A percentile compares a stretch with the other conserved stretches of the same genome.
Evolutionary conservation across 2,113 vertebrate genomes (phyloP).

Genomic region (Xiphophorus maculatus): DNA sequence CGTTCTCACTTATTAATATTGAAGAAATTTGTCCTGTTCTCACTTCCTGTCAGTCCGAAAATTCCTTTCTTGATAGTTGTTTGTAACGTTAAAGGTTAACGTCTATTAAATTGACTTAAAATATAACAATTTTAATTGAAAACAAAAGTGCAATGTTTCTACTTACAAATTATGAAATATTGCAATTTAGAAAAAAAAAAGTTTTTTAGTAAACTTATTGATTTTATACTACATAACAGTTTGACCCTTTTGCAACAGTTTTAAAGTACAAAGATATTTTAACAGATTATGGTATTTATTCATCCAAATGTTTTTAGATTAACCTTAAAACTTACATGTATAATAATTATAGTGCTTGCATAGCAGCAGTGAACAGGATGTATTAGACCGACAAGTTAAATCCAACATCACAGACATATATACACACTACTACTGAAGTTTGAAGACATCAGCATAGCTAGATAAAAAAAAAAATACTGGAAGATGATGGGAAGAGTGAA

Average conservation of each 20-base stretch:
- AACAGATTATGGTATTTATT: not conserved
- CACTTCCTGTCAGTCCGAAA: slow-evolving; percentile 51
- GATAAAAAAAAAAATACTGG: slow-evolving; percentile 20
- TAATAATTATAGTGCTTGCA: not conserved
- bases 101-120: not conserved
- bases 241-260: not conserved
- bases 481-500: not conserved
- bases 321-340: not conserved
- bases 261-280: not conserved
- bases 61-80: slow-evolving; percentile 8
- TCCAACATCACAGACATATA: slow-evolving; percentile 34
- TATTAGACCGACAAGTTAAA: slow-evolving; percentile 28
- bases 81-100: slow-evolving; percentile 18
- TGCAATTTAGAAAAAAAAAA: not conserved
- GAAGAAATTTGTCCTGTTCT: slow-evolving; percentile 71
- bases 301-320: not conserved
- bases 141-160: not conserved
- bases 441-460: slow-evolving; percentile 18
- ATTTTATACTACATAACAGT: not conserved
- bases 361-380: slow-evolving; percentile 8
- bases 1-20: slow-evolving; percentile 74
- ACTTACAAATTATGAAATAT: not conserved
- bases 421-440: slow-evolving; percentile 30
- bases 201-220: not conserved
- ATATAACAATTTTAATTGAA: not conserved